A percentile compares a stretch with the other conserved stretches of the same genome.
phyloP scores from a whole-genome alignment of 1,140 invertebrate genomes.

The Oedothorax gibbosus region DNA sequence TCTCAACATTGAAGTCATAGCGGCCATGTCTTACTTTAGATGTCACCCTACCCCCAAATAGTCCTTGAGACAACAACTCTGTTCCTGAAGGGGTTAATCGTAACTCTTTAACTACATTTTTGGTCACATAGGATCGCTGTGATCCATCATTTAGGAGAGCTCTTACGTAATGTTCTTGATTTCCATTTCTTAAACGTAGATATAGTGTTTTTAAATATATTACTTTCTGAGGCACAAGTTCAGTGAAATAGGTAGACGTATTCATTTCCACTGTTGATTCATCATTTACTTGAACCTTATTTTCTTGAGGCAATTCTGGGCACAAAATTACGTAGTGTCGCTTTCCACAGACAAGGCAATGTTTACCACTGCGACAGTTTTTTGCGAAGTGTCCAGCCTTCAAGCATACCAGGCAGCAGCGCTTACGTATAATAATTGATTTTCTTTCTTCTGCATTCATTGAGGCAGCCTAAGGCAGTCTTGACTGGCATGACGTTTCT shows the following conservation, averaged over 20 bases:
- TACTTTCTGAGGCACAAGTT: slow-evolving; percentile 4
- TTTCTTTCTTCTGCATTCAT: slow-evolving; percentile 25
- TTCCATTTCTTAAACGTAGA: slow-evolving; percentile 14
- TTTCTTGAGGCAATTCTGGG: not conserved
- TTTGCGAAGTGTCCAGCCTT: not conserved
- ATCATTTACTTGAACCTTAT: not conserved
- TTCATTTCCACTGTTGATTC: not conserved
- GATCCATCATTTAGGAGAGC: slow-evolving; percentile 38
- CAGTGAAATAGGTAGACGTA: not conserved
- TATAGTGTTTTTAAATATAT: slow-evolving; percentile 33
- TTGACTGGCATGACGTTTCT: not conserved
- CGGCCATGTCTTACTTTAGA: not conserved
- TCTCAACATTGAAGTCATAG: not conserved
- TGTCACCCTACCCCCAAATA: not conserved
- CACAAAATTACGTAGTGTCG: slow-evolving; percentile 24
- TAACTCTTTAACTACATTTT: not conserved
- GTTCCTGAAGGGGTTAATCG: not conserved
- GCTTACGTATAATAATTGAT: not conserved
- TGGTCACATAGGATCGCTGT: slow-evolving; percentile 24
- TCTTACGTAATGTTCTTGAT: slow-evolving; percentile 12
- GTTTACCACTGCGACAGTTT: not conserved
- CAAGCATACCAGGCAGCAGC: not conserved
- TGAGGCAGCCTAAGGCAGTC: not conserved
- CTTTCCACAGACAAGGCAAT: slow-evolving; percentile 7
- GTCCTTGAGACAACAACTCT: not conserved